A percentile compares a stretch with the other conserved stretches of the same genome.
These are phyloP conservation scores for Mastigias papua DNA, from an alignment of 30 jellyfish, hydroid and myxozoan species.

Conservation along the genomic window DNA sequence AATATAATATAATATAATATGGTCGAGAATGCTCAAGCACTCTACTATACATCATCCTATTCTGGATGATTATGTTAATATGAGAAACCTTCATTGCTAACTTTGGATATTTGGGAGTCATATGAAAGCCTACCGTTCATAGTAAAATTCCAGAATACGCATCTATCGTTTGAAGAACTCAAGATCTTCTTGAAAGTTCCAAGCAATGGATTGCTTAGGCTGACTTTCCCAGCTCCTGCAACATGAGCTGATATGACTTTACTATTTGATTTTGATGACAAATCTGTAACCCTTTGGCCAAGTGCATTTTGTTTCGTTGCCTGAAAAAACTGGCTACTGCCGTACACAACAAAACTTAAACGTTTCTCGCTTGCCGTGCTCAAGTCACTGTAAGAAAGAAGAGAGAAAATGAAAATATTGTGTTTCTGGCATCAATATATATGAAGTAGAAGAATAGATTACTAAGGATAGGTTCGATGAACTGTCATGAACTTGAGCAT, in stretches of 20 bases:
- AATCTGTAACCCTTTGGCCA: slow-evolving; percentile 27
- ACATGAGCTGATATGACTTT: slow-evolving; percentile 66
- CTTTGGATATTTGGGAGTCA: no score
- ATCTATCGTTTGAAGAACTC: slow-evolving; percentile 4
- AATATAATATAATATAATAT: no score
- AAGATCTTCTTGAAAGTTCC: slow-evolving; percentile 45
- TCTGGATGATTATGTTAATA: no score
- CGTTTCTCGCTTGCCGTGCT: slow-evolving; percentile 24
- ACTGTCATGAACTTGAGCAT: no score
- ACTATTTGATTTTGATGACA: slow-evolving; percentile 26
- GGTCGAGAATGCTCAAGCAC: no score
- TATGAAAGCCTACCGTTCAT: slow-evolving; percentile 77
- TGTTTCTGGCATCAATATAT: not conserved
- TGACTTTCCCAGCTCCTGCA: slow-evolving; percentile 31
- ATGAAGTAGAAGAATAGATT: not conserved
- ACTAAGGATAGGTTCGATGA: no score
- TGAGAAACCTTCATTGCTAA: no score
- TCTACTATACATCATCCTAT: no score
- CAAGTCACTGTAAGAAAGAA: slow-evolving; percentile 15
- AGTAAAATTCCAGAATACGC: slow-evolving; percentile 80
- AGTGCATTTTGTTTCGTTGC: slow-evolving; percentile 32
- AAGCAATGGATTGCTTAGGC: slow-evolving; percentile 27
- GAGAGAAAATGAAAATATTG: not conserved
- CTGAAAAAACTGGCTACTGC: slow-evolving; percentile 66
- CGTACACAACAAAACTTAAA: slow-evolving; percentile 54